Base-by-base conservation (phyloP, 2,113 vertebrate genomes). In the Ardeotis arabs region DNA sequence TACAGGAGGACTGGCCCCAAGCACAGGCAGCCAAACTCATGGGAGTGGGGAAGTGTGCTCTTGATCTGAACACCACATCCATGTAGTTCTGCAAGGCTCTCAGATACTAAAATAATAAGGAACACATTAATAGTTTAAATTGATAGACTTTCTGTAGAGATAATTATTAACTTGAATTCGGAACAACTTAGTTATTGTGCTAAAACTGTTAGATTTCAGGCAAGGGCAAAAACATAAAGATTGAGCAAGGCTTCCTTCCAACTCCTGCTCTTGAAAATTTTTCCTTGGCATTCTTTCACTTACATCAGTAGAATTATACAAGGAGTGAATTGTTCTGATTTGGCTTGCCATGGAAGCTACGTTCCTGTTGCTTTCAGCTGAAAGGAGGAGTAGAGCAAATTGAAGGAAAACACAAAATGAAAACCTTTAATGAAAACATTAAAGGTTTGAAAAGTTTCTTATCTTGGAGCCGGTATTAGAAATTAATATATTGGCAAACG, bases 11-110 rank as follows among this genome's bases (percentile, higher is more conserved):
- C 24, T 50, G 55, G 7, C 24, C 23, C 14, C 17, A 37, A 68
- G 68, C 23, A n/a, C 55, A 63, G 45, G 6, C 45, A 84, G 63
- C 35, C 7, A 23, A 15, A 31, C 4, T 73, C 15, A 21, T 50
- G 21, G 41, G 12, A 47, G 8, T 1, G 7, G 7, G 3, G 3
- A 6, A 45, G 11, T 1, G 5, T 56, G 29, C 10, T 47, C 3
- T 66, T 79, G 3, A 24, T 83, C 16, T 60, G 21, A 56, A 23
- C 6, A 25, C 21, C 19, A 31, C 4, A 6, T 74, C 28, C 22
- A 8, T 33, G 9, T 28, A 28, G 12, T 86, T 85, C 29, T 90
- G 47, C 29, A 73, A 31, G 74, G 27, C 14, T 60, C 29, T 89
- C 0, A 0, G 50, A 37, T 74, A 6, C 22, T 83, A 25, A 68